phyloP scores from a whole-genome alignment of 2,113 vertebrate species.

The Nicator chloris region DNA sequence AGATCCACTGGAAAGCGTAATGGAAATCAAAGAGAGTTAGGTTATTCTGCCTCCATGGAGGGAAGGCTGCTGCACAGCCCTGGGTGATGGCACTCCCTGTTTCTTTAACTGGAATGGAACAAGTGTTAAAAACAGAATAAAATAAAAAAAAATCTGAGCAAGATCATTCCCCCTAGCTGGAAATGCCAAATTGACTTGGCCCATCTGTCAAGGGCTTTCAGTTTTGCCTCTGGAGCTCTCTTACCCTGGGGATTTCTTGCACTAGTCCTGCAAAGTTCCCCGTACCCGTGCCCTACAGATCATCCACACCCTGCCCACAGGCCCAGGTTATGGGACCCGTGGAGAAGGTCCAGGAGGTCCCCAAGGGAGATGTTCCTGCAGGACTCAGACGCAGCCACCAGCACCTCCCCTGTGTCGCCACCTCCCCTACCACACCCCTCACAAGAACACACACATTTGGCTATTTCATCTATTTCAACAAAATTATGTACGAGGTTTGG shows the following conservation, averaged over 20 bases:
- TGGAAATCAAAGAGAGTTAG: constrained; percentile 42
- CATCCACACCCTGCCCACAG: background rate
- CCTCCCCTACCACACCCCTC: background rate
- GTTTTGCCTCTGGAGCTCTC: background rate
- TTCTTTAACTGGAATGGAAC: background rate
- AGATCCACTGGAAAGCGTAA: constrained; percentile 37
- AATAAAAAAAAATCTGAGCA: background rate
- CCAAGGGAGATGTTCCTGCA: background rate
- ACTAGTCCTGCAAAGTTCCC: background rate
- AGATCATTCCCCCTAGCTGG: background rate
- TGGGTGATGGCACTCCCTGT: background rate
- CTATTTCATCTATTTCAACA: background rate
- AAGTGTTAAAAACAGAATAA: background rate
- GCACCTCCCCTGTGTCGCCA: fast-evolving
- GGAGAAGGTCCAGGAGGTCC: background rate
- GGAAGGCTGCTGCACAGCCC: background rate
- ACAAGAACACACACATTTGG: background rate
- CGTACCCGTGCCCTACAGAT: background rate
- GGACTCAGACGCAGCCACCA: background rate
- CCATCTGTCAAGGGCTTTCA: background rate
- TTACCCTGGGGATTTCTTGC: background rate
- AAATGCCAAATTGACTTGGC: background rate
- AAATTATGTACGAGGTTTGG: background rate
- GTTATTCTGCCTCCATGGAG: background rate
- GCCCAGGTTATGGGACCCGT: background rate